Base-by-base conservation (phyloP, 2,113 vertebrate genomes). In the Grus americana region DNA sequence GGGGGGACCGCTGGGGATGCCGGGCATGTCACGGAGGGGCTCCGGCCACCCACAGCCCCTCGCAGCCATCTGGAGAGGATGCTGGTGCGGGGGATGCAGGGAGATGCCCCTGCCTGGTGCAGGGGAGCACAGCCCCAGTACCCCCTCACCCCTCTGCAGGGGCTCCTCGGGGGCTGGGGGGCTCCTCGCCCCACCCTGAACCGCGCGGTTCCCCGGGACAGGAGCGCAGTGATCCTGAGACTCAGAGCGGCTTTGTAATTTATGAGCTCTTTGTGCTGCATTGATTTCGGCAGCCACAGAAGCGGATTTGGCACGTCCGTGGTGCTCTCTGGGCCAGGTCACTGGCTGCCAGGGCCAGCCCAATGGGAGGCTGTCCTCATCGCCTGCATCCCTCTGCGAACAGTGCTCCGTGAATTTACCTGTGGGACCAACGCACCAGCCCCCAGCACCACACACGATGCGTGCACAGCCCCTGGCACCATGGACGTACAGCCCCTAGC, bases 1-100 rank as follows among this genome's bases (percentile, higher is more conserved):
- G 85, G 44, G 44, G 40, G 67, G 20, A 36, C 30, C 1, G 1
- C 26, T 11, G 68, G 63, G 65, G 54, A 23, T 5, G 3, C 12
- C 0, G 0, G 17, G 11, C 7, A 6, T 1, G 3, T 23, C 11
- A 0, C 1, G 1, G 29, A 6, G 46, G 19, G 58, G 14, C 10
- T 72, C n/a, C 0, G 0, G 38, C 24, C 55, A 66, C 58, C 52
- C 34, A 8, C 2, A 0, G 34, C 24, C 24, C 75, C 62, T 16
- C 4, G 38, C 15, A 80, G 30, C 50, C 10, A 0, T 29, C 20
- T 5, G 0, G 29, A 61, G 30, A 42, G 58, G 40, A 54, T 2
- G 4, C 2, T 6, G 66, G 10, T 29, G 52, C 13, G 11, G 50
- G 8, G 40, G 46, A 11, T 32, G 68, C 1, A 4, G 61, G 65